These are phyloP conservation scores for Squalus acanthias DNA, from an alignment of 2,797 vertebrate genomes.

Conservation along the genomic window DNA sequence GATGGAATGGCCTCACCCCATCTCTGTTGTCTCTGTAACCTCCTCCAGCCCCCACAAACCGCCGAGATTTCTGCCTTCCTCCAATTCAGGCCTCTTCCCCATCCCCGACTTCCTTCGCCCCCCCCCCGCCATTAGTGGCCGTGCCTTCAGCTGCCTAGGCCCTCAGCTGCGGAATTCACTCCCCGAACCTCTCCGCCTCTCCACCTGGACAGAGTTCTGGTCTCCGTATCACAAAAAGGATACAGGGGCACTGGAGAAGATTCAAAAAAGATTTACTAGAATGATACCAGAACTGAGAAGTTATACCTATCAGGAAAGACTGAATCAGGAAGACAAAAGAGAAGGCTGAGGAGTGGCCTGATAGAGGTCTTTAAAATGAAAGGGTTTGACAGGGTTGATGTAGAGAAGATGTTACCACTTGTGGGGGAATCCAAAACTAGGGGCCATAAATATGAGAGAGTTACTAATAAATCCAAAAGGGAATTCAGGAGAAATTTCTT, in stretches of 20 bases:
- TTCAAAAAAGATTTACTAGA: no score
- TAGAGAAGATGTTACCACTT: background rate
- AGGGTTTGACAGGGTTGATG: background rate
- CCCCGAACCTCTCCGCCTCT: no score
- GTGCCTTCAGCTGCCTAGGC: accelerated
- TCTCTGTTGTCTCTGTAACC: background rate
- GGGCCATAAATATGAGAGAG: background rate
- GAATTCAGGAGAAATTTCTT: background rate
- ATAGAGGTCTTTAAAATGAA: background rate
- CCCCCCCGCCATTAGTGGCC: background rate
- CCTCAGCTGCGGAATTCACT: background rate
- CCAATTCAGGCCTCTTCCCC: background rate
- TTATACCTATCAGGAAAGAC: background rate
- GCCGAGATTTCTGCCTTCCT: background rate
- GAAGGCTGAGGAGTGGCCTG: no score
- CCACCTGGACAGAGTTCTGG: background rate
- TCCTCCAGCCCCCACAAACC: background rate
- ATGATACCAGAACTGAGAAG: no score
- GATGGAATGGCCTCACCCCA: no score
- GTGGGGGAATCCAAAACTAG: background rate
- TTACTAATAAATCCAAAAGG: background rate
- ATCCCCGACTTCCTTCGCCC: no score
- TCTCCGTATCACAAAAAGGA: no score
- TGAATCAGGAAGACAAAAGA: background rate
- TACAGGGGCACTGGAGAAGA: no score